Conservation (phyloP, 2,888 invertebrate species). For the Atherix ibis region DNA sequence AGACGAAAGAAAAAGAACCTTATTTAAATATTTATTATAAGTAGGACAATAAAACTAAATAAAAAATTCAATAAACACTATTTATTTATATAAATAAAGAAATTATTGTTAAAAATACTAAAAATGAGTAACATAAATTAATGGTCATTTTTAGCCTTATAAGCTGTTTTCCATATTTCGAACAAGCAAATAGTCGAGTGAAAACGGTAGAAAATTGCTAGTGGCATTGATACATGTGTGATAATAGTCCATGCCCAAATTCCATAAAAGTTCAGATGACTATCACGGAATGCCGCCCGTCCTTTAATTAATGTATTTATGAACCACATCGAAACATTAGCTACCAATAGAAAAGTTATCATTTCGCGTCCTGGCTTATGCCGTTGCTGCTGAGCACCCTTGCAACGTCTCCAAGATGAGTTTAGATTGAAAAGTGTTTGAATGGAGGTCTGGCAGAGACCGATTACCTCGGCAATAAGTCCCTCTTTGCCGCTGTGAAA, state of each 20-base stretch:
- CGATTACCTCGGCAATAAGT: slow-evolving; percentile 56
- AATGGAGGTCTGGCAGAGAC: slow-evolving; percentile 59
- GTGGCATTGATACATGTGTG: slow-evolving; percentile 74
- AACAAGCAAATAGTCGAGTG: slow-evolving; percentile 85
- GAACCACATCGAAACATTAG: slow-evolving; percentile 74
- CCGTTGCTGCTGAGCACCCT: slow-evolving; percentile 49
- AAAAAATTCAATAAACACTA: too few species aligned
- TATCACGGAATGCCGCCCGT: slow-evolving; percentile 65
- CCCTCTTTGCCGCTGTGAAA: slow-evolving; percentile 40
- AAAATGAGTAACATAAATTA: too few species aligned
- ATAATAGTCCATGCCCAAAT: slow-evolving; percentile 86
- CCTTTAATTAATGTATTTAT: slow-evolving; percentile 74
- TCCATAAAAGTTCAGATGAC: slow-evolving; percentile 68
- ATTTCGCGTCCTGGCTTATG: slow-evolving; percentile 71
- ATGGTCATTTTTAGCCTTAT: slow-evolving; percentile 44
- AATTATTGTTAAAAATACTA: too few species aligned
- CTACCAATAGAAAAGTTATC: slow-evolving; percentile 67
- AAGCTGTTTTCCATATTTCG: slow-evolving; percentile 83
- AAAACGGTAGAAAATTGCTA: slow-evolving; percentile 80
- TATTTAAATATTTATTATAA: too few species aligned
- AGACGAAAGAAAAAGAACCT: too few species aligned
- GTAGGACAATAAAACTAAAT: too few species aligned
- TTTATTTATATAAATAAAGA: too few species aligned
- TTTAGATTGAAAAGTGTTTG: slow-evolving; percentile 67
- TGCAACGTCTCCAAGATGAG: slow-evolving; percentile 58